Evolutionary conservation across 2,113 vertebrate genomes (phyloP).

Genomic region (Neogobius melanostomus): DNA sequence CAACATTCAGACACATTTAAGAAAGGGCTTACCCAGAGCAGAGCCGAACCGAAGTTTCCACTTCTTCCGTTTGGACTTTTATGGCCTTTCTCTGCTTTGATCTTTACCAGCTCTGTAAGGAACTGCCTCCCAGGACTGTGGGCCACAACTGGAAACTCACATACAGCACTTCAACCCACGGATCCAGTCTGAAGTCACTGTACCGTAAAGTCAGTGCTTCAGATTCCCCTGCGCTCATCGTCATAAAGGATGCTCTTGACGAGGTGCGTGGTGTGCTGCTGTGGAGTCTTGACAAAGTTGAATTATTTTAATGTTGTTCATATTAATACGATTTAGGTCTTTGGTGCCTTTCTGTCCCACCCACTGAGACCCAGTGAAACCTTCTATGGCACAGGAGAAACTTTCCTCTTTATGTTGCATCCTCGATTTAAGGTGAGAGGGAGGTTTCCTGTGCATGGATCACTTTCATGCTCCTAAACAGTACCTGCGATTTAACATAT

Average conservation of each 20-base stretch:
- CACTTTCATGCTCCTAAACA: too few relatives aligned
- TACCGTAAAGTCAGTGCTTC: conserved; percentile 74
- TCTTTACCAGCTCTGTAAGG: conserved; percentile 68
- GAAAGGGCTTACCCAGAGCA: not conserved
- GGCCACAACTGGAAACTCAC: conserved; percentile 72
- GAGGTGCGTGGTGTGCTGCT: conserved; percentile 61
- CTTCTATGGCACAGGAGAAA: conserved; percentile 81
- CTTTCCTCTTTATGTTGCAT: conserved; percentile 79
- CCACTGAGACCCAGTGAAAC: conserved; percentile 74
- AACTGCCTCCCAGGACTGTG: conserved; percentile 77
- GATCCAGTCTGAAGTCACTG: conserved; percentile 79
- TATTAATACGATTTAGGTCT: conserved; percentile 58
- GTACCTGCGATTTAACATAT: too few relatives aligned
- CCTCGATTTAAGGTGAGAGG: conserved; percentile 77
- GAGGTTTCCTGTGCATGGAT: not conserved
- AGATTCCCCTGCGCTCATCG: conserved; percentile 75
- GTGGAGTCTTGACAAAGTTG: not conserved
- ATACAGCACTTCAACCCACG: conserved; percentile 75
- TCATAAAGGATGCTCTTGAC: conserved; percentile 75
- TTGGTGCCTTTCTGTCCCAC: conserved; percentile 80
- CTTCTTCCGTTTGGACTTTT: conserved; percentile 1
- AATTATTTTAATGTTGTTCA: not conserved
- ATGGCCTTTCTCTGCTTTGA: conserved; percentile 7
- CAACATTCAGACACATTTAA: not conserved
- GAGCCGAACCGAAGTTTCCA: not conserved